Conservation (phyloP, 2,888 invertebrate species). For the Morpho deidamia region DNA sequence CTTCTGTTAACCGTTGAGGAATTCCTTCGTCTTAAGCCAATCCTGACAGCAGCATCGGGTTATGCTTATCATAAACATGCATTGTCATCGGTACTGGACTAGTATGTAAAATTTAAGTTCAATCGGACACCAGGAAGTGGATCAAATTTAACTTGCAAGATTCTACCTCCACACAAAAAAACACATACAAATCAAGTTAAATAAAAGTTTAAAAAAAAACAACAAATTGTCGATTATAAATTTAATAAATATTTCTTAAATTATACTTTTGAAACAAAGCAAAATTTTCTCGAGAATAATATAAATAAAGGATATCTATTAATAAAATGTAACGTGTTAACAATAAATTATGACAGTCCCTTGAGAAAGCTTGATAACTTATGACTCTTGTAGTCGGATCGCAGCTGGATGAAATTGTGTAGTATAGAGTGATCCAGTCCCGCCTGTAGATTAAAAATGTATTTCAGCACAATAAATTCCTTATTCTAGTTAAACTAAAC, state of each 20-base stretch:
- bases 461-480: not conserved
- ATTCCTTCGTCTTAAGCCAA: no score
- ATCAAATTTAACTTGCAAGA: no score
- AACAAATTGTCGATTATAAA: conserved; percentile 7
- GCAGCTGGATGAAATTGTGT: conserved; percentile 94
- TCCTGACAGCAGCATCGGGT: no score
- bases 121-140: no score
- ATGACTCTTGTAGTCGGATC: conserved; percentile 95
- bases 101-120: no score
- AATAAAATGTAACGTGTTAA: conserved; percentile 12
- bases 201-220: conserved; percentile 10
- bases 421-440: conserved; percentile 93
- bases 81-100: no score
- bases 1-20: no score
- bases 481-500: no score
- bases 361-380: conserved; percentile 84
- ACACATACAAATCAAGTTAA: not conserved
- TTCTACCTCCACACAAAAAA: no score
- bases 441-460: conserved; percentile 80
- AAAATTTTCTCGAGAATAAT: conserved; percentile 26
- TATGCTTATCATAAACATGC: no score
- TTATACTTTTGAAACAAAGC: conserved; percentile 31
- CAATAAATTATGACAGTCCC: conserved; percentile 60
- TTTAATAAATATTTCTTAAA: conserved; percentile 34
- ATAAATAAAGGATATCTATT: conserved; percentile 14